Percentiles rank a stretch among this genome's conserved stretches.
phyloP scores from a whole-genome alignment of 1,140 invertebrate species.

The Meloidogyne chitwoodi region DNA sequence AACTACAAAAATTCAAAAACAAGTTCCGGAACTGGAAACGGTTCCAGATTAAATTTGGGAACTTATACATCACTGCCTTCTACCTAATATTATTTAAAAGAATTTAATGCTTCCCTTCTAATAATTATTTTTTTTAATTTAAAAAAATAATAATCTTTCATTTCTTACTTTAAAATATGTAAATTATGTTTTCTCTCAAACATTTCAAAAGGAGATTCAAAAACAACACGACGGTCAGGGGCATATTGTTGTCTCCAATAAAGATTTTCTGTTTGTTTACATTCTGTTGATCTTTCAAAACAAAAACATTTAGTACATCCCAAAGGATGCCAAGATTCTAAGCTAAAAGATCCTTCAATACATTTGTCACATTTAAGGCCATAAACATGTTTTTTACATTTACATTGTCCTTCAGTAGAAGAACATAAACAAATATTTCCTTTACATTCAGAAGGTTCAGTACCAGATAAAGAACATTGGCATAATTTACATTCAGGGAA shows the following conservation, averaged over 20 bases:
- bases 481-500: slow-evolving; percentile 82
- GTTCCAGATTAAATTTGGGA: too few species aligned
- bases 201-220: slow-evolving; percentile 48
- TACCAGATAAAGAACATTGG: slow-evolving; percentile 72
- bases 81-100: too few species aligned
- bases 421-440: slow-evolving; percentile 58
- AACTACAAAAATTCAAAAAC: too few species aligned
- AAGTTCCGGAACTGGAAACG: too few species aligned
- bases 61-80: too few species aligned
- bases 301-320: slow-evolving; percentile 97
- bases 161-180: slow-evolving; percentile 39
- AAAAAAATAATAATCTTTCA: too few species aligned
- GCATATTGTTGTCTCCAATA: slow-evolving; percentile 56
- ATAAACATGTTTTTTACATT: slow-evolving; percentile 78
- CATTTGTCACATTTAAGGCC: slow-evolving; percentile 79
- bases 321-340: slow-evolving; percentile 76
- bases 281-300: slow-evolving; percentile 84
- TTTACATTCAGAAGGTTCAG: slow-evolving; percentile 66
- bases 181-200: slow-evolving; percentile 48
- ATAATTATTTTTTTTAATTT: too few species aligned
- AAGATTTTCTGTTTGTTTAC: slow-evolving; percentile 61
- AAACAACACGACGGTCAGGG: slow-evolving; percentile 48
- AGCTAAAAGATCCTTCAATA: slow-evolving; percentile 67
- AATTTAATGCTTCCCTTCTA: too few species aligned
- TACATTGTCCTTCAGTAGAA: slow-evolving; percentile 71